These are phyloP conservation scores for Sebastes elongatus DNA, from an alignment of 2,797 vertebrate genomes.

Conservation along the genomic window DNA sequence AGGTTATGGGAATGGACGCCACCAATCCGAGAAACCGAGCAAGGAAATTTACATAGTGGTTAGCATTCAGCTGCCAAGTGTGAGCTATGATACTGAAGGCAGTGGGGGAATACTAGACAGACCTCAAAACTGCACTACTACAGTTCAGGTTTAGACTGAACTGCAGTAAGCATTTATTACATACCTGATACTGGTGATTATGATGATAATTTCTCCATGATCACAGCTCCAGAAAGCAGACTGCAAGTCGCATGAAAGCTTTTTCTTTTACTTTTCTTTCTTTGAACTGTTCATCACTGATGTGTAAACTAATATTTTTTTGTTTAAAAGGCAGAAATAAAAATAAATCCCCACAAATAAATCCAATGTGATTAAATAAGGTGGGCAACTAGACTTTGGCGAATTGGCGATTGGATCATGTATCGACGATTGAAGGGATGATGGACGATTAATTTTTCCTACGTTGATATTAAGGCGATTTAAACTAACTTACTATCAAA, in stretches of 20 bases:
- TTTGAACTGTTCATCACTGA: not conserved
- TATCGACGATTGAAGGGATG: no score
- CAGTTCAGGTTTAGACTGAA: not conserved
- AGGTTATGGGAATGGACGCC: constrained; percentile 34
- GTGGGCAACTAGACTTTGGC: not conserved
- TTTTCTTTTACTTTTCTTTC: not conserved
- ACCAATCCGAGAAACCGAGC: constrained; percentile 43
- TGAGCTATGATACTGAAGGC: constrained; percentile 14
- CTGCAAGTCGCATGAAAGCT: not conserved
- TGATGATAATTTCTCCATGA: not conserved
- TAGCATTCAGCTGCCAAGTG: constrained; percentile 40
- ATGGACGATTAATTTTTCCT: no score
- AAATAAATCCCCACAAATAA: not conserved
- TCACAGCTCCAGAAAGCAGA: not conserved
- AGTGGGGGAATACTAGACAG: constrained; percentile 1
- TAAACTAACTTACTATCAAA: no score
- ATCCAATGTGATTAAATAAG: not conserved
- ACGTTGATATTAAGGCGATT: no score
- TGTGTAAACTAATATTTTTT: not conserved
- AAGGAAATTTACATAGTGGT: constrained; percentile 40
- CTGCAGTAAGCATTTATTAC: not conserved
- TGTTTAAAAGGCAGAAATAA: not conserved
- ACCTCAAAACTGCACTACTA: not conserved
- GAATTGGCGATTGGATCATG: no score
- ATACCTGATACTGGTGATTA: not conserved